Conservation (phyloP, 1,140 invertebrate genomes). For the Caenorhabditis inopinata region DNA sequence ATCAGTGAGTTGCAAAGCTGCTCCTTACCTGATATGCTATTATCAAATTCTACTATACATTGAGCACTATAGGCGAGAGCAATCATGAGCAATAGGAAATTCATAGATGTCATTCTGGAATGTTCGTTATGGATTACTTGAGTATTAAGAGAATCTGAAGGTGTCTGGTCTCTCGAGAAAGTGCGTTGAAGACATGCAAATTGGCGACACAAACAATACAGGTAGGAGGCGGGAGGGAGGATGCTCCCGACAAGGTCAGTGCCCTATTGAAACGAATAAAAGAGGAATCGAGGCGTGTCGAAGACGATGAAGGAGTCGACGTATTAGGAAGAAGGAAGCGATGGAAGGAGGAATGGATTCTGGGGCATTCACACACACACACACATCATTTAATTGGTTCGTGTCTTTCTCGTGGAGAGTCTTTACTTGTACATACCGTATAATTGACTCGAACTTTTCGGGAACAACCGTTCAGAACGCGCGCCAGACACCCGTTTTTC, state of each 20-base stretch:
- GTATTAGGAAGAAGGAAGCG: conserved; percentile 20
- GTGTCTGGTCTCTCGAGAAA: background rate
- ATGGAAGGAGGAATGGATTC: conserved; percentile 6
- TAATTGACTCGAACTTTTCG: conserved; percentile 32
- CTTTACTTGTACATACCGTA: conserved; percentile 32
- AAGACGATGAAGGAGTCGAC: conserved; percentile 13
- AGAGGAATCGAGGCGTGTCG: conserved; percentile 28
- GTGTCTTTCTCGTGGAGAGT: conserved; percentile 18
- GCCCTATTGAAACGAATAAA: conserved; percentile 23
- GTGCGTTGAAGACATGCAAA: conserved; percentile 22
- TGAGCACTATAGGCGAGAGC: conserved; percentile 1
- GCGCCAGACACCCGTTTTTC: too few relatives aligned
- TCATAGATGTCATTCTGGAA: conserved; percentile 14
- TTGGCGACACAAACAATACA: conserved; percentile 30
- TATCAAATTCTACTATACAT: conserved; percentile 39
- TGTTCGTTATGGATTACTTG: background rate
- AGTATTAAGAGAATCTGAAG: background rate
- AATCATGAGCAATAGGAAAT: conserved; percentile 22
- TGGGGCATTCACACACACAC: conserved; percentile 30
- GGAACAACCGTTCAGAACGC: background rate
- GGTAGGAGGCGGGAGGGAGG: conserved; percentile 17
- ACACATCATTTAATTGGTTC: conserved; percentile 32
- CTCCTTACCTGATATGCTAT: conserved; percentile 35
- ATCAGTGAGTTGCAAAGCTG: too few relatives aligned
- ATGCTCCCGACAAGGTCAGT: conserved; percentile 29